A percentile compares a stretch with the other conserved stretches of the same genome.
These are phyloP conservation scores for Orussus abietinus DNA, from an alignment of 1,140 invertebrate genomes.

Conservation along the genomic window DNA sequence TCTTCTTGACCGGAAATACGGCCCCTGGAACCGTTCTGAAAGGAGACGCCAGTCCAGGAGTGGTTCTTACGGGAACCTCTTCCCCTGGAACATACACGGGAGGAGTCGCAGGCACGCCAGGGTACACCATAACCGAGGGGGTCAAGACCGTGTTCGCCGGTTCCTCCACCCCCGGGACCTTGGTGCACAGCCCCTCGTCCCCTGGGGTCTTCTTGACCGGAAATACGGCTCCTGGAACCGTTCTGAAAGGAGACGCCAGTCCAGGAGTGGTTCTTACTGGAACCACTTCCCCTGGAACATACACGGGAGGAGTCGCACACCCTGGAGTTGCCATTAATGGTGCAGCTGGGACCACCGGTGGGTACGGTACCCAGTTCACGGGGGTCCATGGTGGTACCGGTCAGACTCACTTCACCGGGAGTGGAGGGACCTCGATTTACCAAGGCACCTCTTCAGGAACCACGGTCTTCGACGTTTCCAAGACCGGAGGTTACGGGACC, in stretches of 20 bases:
- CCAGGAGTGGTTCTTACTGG: slow-evolving; percentile 19
- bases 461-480: too few relatives aligned
- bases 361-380: too few relatives aligned
- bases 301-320: slow-evolving; percentile 14
- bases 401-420: too few relatives aligned
- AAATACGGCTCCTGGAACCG: slow-evolving; percentile 11
- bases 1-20: slow-evolving; percentile 16
- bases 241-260: slow-evolving; percentile 21
- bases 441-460: too few relatives aligned
- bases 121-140: slow-evolving; percentile 27
- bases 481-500: too few relatives aligned
- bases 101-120: slow-evolving; percentile 20
- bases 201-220: slow-evolving; percentile 17
- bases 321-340: slow-evolving; percentile 18
- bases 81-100: too few relatives aligned
- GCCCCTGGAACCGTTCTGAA: slow-evolving; percentile 14
- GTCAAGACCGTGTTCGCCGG: slow-evolving; percentile 19
- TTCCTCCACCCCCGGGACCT: slow-evolving; percentile 4
- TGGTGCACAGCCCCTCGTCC: slow-evolving; percentile 7
- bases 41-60: slow-evolving; percentile 21
- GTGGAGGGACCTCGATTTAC: too few relatives aligned
- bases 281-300: too few relatives aligned
- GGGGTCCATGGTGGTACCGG: too few relatives aligned
- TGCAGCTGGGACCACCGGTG: slow-evolving; percentile 14
- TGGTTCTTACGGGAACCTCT: too few relatives aligned